Evolutionary conservation across 2,113 vertebrate species (phyloP).

Genomic region (Tachysurus fulvidraco): DNA sequence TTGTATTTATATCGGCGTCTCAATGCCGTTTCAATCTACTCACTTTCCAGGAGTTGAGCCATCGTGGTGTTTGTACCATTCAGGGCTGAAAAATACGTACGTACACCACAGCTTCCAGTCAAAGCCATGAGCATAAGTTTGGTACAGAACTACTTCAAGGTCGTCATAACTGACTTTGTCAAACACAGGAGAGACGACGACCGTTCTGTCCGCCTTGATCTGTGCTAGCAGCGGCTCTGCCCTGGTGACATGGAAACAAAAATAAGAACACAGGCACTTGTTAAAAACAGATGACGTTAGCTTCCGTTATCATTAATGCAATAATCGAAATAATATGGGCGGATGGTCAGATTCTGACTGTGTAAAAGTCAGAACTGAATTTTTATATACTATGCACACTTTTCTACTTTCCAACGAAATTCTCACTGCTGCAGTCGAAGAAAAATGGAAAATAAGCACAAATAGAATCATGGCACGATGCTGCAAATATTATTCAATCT

Average conservation of each 20-base stretch:
- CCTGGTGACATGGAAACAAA: slow-evolving; percentile 43
- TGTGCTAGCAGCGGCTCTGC: slow-evolving; percentile 70
- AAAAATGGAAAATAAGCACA: too few species aligned
- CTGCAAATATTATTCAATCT: too few species aligned
- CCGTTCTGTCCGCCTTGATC: slow-evolving; percentile 68
- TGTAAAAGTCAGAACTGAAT: too few species aligned
- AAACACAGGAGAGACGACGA: slow-evolving; percentile 69
- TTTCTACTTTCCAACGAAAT: too few species aligned
- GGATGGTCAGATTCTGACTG: too few species aligned
- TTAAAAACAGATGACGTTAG: slow-evolving; percentile 32
- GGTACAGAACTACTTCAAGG: slow-evolving; percentile 41
- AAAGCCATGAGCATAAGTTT: not conserved
- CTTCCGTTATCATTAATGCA: too few species aligned
- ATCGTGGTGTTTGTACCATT: not conserved
- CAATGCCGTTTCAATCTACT: not conserved
- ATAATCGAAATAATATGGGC: not conserved
- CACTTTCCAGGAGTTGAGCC: slow-evolving; percentile 13
- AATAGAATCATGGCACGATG: too few species aligned
- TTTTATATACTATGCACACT: too few species aligned
- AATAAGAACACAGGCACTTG: not conserved
- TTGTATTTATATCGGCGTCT: not conserved
- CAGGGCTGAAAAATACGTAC: not conserved
- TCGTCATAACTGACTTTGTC: slow-evolving; percentile 66
- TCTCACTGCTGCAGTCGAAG: too few species aligned
- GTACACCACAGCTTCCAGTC: slow-evolving; percentile 25